Conservation (phyloP, 2,113 vertebrate genomes). For the Triplophysa siluroides region DNA sequence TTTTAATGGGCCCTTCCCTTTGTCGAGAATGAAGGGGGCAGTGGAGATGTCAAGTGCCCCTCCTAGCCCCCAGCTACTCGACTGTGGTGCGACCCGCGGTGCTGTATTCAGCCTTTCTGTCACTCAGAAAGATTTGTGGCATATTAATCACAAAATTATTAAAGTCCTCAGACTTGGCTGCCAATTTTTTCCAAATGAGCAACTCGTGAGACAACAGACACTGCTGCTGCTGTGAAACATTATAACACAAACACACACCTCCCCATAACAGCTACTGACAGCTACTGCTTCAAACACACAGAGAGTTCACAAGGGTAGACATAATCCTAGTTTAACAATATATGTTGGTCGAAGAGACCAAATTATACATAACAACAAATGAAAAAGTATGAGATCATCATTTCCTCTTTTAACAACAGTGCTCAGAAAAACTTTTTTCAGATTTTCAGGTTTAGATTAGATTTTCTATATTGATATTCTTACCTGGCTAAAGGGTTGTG, state of each 20-base stretch:
- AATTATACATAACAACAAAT: neutral
- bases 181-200: slow-evolving; percentile 53
- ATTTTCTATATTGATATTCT: neutral
- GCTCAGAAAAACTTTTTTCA: neutral
- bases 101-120: slow-evolving; percentile 60
- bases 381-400: too few relatives aligned
- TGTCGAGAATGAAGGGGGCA: slow-evolving; percentile 58
- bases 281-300: neutral
- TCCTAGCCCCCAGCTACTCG: neutral
- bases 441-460: too few relatives aligned
- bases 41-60: slow-evolving; percentile 47
- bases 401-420: too few relatives aligned
- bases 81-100: slow-evolving; percentile 47
- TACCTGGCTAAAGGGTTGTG: slow-evolving; percentile 44
- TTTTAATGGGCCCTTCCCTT: slow-evolving; percentile 62
- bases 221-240: neutral
- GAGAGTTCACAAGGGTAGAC: neutral
- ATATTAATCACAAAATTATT: slow-evolving; percentile 67
- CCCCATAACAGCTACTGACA: neutral
- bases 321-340: neutral
- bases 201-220: slow-evolving; percentile 22
- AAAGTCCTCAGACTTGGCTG: slow-evolving; percentile 65
- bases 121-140: slow-evolving; percentile 58
- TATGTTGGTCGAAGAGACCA: neutral
- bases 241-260: slow-evolving; percentile 10